A percentile compares a stretch with the other conserved stretches of the same genome.
phyloP scores from a whole-genome alignment of 2,888 invertebrate species.

The Euzetes globulus region DNA sequence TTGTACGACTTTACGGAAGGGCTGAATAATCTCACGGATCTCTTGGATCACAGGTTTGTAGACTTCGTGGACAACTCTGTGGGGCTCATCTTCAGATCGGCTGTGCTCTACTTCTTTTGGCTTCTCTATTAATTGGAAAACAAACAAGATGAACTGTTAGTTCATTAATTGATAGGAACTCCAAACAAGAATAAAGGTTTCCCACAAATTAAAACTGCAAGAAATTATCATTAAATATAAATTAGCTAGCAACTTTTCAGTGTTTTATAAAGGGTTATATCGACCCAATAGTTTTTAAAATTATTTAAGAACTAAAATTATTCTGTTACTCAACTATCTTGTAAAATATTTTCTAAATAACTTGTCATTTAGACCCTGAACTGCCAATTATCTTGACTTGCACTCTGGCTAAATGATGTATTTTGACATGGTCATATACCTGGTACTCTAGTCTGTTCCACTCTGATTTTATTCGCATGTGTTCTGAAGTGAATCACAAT shows the following conservation, averaged over 20 bases:
- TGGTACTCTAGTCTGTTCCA: background rate
- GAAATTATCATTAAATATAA: no score
- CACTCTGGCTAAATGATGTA: no score
- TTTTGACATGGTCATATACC: background rate
- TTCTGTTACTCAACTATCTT: no score
- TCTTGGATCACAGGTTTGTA: conserved; percentile 23
- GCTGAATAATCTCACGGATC: conserved; percentile 33
- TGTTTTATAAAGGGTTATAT: no score
- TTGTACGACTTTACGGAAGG: conserved; percentile 24
- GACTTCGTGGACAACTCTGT: background rate
- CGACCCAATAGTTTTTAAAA: no score
- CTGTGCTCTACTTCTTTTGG: conserved; percentile 4
- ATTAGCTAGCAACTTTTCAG: no score
- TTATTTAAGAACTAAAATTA: no score
- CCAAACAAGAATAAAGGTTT: background rate
- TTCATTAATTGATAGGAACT: background rate
- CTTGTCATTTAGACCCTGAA: no score
- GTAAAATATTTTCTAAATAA: no score
- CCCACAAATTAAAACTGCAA: background rate
- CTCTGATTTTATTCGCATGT: background rate
- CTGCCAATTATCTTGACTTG: no score
- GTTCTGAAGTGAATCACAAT: conserved; percentile 8
- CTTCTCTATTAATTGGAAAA: no score
- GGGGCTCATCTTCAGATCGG: conserved; percentile 3
- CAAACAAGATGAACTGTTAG: no score